These are phyloP conservation scores for Geopemphigus sp. DNA, from an alignment of 1,140 invertebrate species.

Conservation along the genomic window DNA sequence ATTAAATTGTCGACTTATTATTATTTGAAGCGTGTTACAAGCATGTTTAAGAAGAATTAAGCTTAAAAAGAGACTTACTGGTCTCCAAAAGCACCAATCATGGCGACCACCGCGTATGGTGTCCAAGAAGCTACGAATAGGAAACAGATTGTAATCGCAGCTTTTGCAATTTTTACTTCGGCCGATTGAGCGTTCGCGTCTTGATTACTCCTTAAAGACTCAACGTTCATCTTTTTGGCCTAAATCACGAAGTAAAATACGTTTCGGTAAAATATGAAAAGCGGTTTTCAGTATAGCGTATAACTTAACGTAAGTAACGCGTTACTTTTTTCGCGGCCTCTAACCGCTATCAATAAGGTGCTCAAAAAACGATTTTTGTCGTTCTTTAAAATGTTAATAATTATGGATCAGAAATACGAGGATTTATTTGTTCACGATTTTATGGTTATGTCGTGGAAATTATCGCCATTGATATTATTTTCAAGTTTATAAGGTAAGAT, in stretches of 20 bases:
- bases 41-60: neutral
- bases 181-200: conserved; percentile 68
- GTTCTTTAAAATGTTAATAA: too few species aligned
- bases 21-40: neutral
- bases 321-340: too few species aligned
- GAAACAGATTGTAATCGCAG: conserved; percentile 79
- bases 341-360: too few species aligned
- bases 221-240: conserved; percentile 90
- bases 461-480: neutral
- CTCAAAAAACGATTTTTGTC: too few species aligned
- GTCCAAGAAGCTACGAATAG: conserved; percentile 82
- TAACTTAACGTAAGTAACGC: too few species aligned
- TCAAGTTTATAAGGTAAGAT: too few species aligned
- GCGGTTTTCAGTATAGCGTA: too few species aligned
- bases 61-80: conserved; percentile 58
- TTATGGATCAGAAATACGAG: too few species aligned
- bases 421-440: too few species aligned
- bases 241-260: conserved; percentile 52
- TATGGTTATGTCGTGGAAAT: neutral
- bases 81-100: conserved; percentile 85
- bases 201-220: conserved; percentile 74
- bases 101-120: conserved; percentile 71
- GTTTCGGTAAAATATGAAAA: too few species aligned
- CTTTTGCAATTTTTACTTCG: conserved; percentile 81
- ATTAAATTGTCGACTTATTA: too few species aligned